A percentile compares a stretch with the other conserved stretches of the same genome.
Conservation (phyloP, 2,888 invertebrate genomes). For the Plebejus anna region DNA sequence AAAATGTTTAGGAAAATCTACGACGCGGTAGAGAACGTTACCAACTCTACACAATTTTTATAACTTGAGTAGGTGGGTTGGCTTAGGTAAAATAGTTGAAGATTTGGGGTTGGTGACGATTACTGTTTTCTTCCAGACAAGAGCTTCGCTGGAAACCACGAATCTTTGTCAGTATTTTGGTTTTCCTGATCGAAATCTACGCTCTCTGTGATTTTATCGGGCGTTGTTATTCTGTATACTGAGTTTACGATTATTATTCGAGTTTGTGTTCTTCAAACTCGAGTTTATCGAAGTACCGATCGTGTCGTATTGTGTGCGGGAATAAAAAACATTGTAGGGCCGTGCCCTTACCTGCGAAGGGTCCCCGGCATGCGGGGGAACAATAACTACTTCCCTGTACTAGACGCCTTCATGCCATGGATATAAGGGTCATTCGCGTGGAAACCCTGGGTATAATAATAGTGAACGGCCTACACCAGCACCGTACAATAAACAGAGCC, state of each 20-base stretch:
- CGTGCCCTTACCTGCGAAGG: conserved; percentile 11
- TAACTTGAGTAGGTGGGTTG: neutral
- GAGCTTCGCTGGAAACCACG: neutral
- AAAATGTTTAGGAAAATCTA: neutral
- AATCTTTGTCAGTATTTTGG: neutral
- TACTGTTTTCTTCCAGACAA: neutral
- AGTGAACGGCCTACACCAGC: neutral
- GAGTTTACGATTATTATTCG: conserved; percentile 2
- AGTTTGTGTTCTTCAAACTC: neutral
- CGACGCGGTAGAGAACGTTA: neutral
- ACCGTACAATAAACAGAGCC: neutral
- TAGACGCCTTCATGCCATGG: neutral
- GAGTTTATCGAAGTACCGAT: conserved; percentile 5
- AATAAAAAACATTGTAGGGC: neutral
- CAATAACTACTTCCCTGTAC: neutral
- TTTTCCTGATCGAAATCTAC: neutral
- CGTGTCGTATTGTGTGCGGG: neutral
- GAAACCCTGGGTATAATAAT: neutral
- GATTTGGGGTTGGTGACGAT: too few species aligned
- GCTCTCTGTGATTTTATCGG: neutral
- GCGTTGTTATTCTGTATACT: neutral
- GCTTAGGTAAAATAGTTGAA: too few species aligned
- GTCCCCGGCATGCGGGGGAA: neutral
- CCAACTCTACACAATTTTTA: neutral
- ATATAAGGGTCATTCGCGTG: neutral